A percentile compares a stretch with the other conserved stretches of the same genome.
phyloP scores from a whole-genome alignment of 2,888 invertebrate genomes.

The Lysandra bellargus region DNA sequence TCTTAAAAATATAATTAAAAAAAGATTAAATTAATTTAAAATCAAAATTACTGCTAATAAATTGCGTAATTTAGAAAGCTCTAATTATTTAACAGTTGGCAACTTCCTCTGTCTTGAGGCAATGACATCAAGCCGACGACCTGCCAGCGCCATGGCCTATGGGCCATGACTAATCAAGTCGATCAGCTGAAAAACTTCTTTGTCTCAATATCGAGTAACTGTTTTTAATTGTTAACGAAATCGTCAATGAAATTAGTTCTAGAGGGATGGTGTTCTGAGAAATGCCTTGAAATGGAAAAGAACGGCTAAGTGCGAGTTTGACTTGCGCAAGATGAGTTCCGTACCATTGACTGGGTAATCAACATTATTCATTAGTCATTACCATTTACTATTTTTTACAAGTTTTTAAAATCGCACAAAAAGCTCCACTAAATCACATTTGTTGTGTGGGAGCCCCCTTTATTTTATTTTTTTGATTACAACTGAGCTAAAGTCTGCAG shows the following conservation, averaged over 20 bases:
- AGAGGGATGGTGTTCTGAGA: not conserved
- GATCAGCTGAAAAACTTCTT: not conserved
- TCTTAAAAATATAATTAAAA: not conserved
- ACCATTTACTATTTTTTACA: too few relatives aligned
- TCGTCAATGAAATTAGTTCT: not conserved
- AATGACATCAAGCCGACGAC: not conserved
- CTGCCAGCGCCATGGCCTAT: not conserved
- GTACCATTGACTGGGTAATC: not conserved
- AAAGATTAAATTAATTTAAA: not conserved
- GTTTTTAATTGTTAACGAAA: constrained; percentile 19
- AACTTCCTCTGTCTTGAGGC: not conserved
- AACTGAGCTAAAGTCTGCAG: too few relatives aligned
- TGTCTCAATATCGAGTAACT: not conserved
- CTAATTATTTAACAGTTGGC: not conserved
- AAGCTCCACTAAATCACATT: too few relatives aligned
- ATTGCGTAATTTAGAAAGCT: constrained; percentile 3
- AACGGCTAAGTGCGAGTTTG: not conserved
- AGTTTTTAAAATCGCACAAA: too few relatives aligned
- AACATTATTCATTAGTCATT: too few relatives aligned
- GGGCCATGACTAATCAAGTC: not conserved
- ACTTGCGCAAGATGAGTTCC: not conserved
- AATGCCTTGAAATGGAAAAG: not conserved
- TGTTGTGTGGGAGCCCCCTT: too few relatives aligned
- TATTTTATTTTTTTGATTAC: too few relatives aligned
- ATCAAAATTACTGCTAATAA: not conserved